These are phyloP conservation scores for Dicranocentrus wangi DNA, from an alignment of 2,888 invertebrate genomes.

Conservation along the genomic window DNA sequence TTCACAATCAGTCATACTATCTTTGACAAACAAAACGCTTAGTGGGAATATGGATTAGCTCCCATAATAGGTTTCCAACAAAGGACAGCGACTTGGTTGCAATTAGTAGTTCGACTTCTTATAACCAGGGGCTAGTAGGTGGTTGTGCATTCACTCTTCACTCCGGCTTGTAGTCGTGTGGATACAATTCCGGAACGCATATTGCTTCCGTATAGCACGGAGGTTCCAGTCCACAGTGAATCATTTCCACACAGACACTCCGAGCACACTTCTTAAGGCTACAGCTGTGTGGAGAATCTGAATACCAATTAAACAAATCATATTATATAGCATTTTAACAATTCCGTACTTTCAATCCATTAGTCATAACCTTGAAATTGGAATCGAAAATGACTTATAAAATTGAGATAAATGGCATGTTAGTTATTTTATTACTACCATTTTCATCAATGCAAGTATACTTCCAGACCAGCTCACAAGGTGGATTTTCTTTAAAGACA, in stretches of 20 bases:
- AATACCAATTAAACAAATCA: background rate
- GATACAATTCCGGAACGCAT: constrained; percentile 30
- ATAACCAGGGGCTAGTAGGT: too few relatives aligned
- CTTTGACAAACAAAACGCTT: too few relatives aligned
- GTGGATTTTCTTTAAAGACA: constrained; percentile 31
- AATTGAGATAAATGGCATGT: too few relatives aligned
- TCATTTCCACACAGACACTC: constrained; percentile 30
- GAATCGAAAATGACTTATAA: background rate
- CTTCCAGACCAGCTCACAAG: constrained; percentile 51
- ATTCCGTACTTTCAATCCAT: too few relatives aligned
- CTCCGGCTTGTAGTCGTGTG: too few relatives aligned
- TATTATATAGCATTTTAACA: background rate
- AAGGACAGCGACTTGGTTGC: too few relatives aligned
- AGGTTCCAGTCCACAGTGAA: constrained; percentile 33
- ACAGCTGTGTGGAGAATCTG: constrained; percentile 44
- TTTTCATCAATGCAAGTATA: constrained; percentile 44
- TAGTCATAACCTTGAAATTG: background rate
- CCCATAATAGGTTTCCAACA: too few relatives aligned
- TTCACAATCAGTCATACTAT: too few relatives aligned
- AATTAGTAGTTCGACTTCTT: too few relatives aligned
- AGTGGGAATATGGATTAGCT: too few relatives aligned
- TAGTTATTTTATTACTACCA: too few relatives aligned
- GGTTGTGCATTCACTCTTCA: too few relatives aligned
- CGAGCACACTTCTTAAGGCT: constrained; percentile 19
- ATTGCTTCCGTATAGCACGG: constrained; percentile 41